Evolutionary conservation across 2,797 vertebrate species (phyloP), one percentile per base, ranked within the genome.

Genomic region (Otolemur crassicaudatus): DNA sequence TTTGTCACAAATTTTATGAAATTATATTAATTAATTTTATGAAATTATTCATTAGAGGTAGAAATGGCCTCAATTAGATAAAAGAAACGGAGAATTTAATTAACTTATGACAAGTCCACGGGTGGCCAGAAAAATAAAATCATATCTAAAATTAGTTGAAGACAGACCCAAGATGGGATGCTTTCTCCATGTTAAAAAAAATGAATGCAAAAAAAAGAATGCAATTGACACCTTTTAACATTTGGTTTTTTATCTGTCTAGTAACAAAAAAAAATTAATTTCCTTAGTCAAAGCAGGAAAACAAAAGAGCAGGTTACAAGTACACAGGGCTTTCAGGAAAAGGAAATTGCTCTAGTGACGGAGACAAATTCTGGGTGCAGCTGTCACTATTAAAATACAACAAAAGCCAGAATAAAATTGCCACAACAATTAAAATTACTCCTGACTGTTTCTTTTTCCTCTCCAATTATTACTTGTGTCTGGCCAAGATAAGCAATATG

Each of bases 351-450:
- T 56, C 65, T n/a, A 29, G 87, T 94, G 91, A 96, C 10, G 20
- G 87, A 95, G 96, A 97, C 65, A 77, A 94, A 88, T 80, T 97
- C 82, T 70, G 87, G 83, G 84, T 94, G 76, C 92, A 96, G 83
- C 96, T 96, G 88, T 95, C 79, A 90, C 90, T 4, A 0, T 16
- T 22, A 12, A 92, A 92, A 84, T 11, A 80, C 20, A 95, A 90
- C 87, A 97, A 87, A 92, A 91, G 91, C 77, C 96, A 84, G 23
- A 95, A 81, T 58, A 95, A 91, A 98, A 90, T 43, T 27, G 2
- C 58, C 76, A 73, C 82, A 94, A 94, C 53, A 49, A 90, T 96
- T 97, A 96, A 83, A 97, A 95, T 92, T 76, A 93, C 87, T 98
- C 53, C 94, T 37, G 88, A 92, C 91, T 85, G 87, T 3, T 58